Evolutionary conservation across 2,888 invertebrate species (phyloP), one percentile per base, ranked within the genome.

Genomic region (Scelioninae gen. 2): DNA sequence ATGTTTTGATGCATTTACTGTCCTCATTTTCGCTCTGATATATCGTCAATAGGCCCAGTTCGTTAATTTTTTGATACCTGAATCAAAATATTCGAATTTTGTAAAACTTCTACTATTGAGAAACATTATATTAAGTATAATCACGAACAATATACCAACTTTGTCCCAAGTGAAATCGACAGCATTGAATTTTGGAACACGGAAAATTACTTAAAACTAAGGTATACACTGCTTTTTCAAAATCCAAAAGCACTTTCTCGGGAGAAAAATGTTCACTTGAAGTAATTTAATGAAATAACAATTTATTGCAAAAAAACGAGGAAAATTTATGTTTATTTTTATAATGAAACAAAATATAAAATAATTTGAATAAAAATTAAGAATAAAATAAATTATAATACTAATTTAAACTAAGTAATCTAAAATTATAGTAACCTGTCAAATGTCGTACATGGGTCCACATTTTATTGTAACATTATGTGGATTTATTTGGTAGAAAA

Each of bases 81-180:
- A 5, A 41, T 41, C 41, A 15, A 41, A 6, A 3, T 15, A 16
- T 15, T 6, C 16, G 13, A 41, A 41, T 15, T 15, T 11, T 41
- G 16, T 3, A 4, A 41, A 41, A 41, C 28, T 28, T 4, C 9
- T 28, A 6, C 28, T 28, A 9, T 28, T 6, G 9, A 28, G 4
- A 6, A 28, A 28, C 28, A 28, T 9, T 4, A 28, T 28, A 6
- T 28, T 28, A 28, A 28, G 28, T 28, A 9, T 28, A 28, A 28
- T 28, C 28, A 41, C 41, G n/a, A n/a, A n/a, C n/a, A n/a, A n/a
- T n/a, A 41, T 15, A 41, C 41, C 45, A 45, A 45, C 22, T 22
- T 22, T 45, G 45, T 15, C 16, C 41, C 10, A 41, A 41, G 16
- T 41, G 16, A 16, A 41, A 41, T 45, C 45, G 45, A 13, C 45